Evolutionary conservation across 2,888 invertebrate species (phyloP).

Genomic region (Amphipyra tragopoginis): DNA sequence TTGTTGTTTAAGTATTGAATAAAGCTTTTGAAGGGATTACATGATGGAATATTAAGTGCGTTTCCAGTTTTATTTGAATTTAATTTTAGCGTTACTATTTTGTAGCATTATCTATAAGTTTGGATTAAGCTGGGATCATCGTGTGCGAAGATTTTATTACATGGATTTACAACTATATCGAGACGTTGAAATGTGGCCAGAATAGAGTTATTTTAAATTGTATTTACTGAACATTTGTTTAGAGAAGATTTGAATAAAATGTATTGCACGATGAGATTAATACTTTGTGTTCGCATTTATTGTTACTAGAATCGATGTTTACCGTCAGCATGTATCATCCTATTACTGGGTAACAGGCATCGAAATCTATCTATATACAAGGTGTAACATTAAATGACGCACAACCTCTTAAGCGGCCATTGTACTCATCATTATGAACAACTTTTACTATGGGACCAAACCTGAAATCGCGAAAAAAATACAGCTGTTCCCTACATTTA

Average conservation of each 20-base stretch:
- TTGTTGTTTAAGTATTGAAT: slow-evolving; percentile 15
- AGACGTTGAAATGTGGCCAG: slow-evolving; percentile 30
- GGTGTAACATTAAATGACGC: no score
- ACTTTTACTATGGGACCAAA: no score
- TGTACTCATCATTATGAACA: no score
- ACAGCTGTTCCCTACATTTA: no score
- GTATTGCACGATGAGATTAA: background rate
- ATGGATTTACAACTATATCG: slow-evolving; percentile 30
- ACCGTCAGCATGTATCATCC: no score
- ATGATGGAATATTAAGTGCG: slow-evolving; percentile 44
- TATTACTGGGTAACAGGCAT: no score
- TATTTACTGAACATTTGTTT: slow-evolving; percentile 17
- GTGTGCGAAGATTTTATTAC: slow-evolving; percentile 27
- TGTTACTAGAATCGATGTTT: no score
- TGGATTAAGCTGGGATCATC: slow-evolving; percentile 8
- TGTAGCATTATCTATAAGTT: slow-evolving; percentile 33
- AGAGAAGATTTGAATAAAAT: background rate
- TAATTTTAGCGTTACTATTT: slow-evolving; percentile 48
- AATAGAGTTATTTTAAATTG: slow-evolving; percentile 17
- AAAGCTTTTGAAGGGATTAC: slow-evolving; percentile 45
- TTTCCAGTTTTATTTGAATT: slow-evolving; percentile 57
- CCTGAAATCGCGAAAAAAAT: no score
- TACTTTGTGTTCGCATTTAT: background rate
- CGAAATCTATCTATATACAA: no score
- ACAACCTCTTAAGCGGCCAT: no score